Evolutionary conservation across 2,113 vertebrate species (phyloP), one percentile per base, ranked within the genome.

Genomic region (Pagrus major): DNA sequence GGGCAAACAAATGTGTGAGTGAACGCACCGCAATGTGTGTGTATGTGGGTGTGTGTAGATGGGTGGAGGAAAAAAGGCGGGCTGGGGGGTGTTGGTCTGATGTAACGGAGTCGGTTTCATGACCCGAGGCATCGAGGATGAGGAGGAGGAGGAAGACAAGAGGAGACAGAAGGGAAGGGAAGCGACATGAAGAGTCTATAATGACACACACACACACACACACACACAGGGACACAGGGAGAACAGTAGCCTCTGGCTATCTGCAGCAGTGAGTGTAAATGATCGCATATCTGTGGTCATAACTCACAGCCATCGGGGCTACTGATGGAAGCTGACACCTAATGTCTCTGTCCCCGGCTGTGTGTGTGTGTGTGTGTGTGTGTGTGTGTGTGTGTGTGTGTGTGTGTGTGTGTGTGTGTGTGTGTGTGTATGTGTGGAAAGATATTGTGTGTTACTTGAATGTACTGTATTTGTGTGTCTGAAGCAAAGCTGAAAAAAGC

Each of bases 101-200:
- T 87, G 85, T 92, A 89, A 92, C 88, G 81, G 90, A 91, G 86
- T 80, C 76, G 66, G 94, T 95, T 95, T 94, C 94, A 93, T 88
- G 87, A 56, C 94, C 84, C 9, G 65, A 90, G 93, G 92, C 88
- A 61, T 49, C 2, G 20, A 77, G 10, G 86, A 84, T 21, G 78
- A 76, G 41, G 79, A 77, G 66, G 74, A 78, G 54, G 79, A 68
- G 46, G 70, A 63, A 71, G 78, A 85, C 6, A 63, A 85, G 68
- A 60, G 52, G 71, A 46, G 63, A 78, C 77, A 84, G 64, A 75
- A 44, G 74, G 46, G 81, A 80, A 83, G 76, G 86, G 86, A 80
- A 76, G 67, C 47, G 42, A 86, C 86, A 89, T 85, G 68, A 84
- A 84, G 75, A 69, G 78, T 88, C 80, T 91, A 88, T 90, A 81